phyloP scores from a whole-genome alignment of 2,888 invertebrate genomes.

The Ochropleura leucogaster region DNA sequence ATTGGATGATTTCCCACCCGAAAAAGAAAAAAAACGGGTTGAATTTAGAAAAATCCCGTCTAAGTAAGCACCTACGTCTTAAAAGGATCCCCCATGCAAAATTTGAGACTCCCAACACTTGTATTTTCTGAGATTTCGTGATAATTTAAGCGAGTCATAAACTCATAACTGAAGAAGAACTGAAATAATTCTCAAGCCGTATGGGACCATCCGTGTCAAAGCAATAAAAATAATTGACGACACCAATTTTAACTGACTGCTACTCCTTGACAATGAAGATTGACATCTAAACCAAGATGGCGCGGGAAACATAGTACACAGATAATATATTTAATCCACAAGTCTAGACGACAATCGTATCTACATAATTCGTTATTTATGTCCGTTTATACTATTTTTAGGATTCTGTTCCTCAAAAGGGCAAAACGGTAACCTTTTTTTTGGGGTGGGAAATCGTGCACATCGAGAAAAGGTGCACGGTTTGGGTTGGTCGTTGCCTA shows the following conservation, averaged over 20 bases:
- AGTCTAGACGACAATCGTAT: conserved; percentile 15
- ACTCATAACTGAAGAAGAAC: neutral
- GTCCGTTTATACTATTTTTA: neutral
- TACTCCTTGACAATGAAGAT: conserved; percentile 24
- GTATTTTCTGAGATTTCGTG: too few relatives aligned
- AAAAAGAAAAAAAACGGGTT: too few relatives aligned
- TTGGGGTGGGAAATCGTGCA: too few relatives aligned
- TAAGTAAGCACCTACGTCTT: too few relatives aligned
- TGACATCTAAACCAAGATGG: conserved; percentile 33
- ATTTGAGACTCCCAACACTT: too few relatives aligned
- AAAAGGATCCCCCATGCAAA: too few relatives aligned
- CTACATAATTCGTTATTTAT: neutral
- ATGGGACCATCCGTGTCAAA: conserved; percentile 6
- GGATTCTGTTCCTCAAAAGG: too few relatives aligned
- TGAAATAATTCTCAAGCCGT: neutral
- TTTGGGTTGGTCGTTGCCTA: too few relatives aligned
- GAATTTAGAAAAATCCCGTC: too few relatives aligned
- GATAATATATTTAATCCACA: neutral
- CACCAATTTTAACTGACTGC: conserved; percentile 14
- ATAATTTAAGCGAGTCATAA: neutral
- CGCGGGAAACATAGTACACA: neutral
- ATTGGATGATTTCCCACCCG: too few relatives aligned
- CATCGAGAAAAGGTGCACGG: too few relatives aligned
- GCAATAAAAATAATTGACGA: conserved; percentile 13
- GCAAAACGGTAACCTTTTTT: too few relatives aligned